These are phyloP conservation scores for Thysanoteuthis rhombus DNA, from an alignment of 2,888 invertebrate species.

Conservation along the genomic window DNA sequence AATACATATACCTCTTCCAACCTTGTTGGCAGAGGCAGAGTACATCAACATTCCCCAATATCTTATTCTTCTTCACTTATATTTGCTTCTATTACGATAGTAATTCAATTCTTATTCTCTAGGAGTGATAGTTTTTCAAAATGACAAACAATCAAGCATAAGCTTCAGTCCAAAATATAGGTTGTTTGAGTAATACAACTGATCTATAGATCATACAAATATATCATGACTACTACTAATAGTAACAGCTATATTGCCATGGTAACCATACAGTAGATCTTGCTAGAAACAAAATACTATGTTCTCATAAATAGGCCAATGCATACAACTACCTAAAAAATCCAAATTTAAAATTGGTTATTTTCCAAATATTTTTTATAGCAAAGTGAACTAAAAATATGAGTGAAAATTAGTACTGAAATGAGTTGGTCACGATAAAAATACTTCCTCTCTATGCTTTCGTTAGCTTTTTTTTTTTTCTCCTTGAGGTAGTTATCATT, in stretches of 20 bases:
- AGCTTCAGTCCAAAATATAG: not conserved
- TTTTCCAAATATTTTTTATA: too few relatives aligned
- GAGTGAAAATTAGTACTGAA: not conserved
- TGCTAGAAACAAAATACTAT: not conserved
- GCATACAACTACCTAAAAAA: too few relatives aligned
- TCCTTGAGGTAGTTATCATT: not conserved
- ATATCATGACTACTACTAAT: not conserved
- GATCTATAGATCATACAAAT: not conserved
- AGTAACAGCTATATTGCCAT: not conserved
- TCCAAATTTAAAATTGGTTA: too few relatives aligned
- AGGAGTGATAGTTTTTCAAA: not conserved
- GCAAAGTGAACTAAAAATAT: not conserved
- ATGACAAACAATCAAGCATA: not conserved
- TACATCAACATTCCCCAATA: too few relatives aligned
- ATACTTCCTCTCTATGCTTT: not conserved
- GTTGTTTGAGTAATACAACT: not conserved
- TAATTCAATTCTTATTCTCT: not conserved
- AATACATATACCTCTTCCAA: too few relatives aligned
- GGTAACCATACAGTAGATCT: not conserved
- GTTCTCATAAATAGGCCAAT: too few relatives aligned
- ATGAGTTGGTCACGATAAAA: not conserved
- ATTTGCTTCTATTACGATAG: not conserved
- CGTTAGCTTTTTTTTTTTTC: not conserved
- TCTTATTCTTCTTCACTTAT: too few relatives aligned
- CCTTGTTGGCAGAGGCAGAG: too few relatives aligned